Conservation (phyloP, 2,113 vertebrate genomes). For the Perca flavescens region DNA sequence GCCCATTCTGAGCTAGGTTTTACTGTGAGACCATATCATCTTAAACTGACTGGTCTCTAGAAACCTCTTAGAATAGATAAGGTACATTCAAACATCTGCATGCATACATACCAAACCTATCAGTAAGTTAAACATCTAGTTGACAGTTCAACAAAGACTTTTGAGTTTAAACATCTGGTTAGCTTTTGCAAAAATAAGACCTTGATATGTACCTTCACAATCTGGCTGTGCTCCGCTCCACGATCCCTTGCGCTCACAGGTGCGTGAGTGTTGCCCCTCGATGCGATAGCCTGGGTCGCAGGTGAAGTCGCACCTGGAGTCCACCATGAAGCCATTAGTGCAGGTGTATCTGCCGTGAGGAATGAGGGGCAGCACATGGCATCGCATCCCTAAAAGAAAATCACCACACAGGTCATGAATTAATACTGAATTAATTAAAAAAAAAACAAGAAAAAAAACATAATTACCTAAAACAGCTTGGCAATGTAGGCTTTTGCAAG, state of each 20-base stretch:
- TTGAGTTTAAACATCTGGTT: not conserved
- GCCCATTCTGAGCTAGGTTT: too few species aligned
- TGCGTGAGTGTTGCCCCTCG: conserved; percentile 88
- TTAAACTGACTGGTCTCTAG: too few species aligned
- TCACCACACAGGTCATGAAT: conserved; percentile 11
- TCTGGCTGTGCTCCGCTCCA: conserved; percentile 93
- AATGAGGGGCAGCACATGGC: conserved; percentile 87
- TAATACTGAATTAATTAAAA: too few species aligned
- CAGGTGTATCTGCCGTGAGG: conserved; percentile 90
- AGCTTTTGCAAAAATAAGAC: not conserved
- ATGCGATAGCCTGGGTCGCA: conserved; percentile 90
- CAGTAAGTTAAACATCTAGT: not conserved
- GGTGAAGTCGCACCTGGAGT: conserved; percentile 93
- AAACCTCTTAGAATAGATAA: too few species aligned
- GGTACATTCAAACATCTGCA: too few species aligned
- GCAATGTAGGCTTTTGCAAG: not conserved
- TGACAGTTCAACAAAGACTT: not conserved
- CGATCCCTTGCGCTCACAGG: conserved; percentile 87
- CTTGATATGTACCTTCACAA: conserved; percentile 84
- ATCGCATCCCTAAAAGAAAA: conserved; percentile 87
- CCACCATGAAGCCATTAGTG: conserved; percentile 87
- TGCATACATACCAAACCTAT: too few species aligned
- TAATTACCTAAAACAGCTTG: not conserved
- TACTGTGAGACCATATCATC: too few species aligned
- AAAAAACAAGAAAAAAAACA: not conserved